Base-by-base conservation (phyloP, 2,888 invertebrate genomes). In the Andrena trimmerana region DNA sequence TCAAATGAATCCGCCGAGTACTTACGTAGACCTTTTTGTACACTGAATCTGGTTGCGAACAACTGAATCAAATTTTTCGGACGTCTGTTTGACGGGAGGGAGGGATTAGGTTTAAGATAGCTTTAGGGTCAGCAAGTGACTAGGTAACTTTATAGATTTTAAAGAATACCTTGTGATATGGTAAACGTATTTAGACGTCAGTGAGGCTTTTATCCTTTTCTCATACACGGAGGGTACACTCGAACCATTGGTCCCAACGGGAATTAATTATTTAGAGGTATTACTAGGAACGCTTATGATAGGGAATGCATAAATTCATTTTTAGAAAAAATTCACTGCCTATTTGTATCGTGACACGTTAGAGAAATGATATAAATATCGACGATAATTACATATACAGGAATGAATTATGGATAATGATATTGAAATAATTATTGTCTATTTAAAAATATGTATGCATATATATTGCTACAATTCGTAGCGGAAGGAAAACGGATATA, bases 131-230 rank as follows among this genome's bases (percentile, higher is more conserved):
- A 7, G 33, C 20, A 36, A n/a, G 33, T 8, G 33, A 60, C 59
- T 7, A 65, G 7, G 29, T 60, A 42, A 42, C 16, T 78, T 54
- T 33, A 33, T 81, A 68, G 78, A 8, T 54, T 63, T 27, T 78
- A 78, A 81, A 63, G 36, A 24, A 78, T 81, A 63, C 31, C 68
- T 78, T 81, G 81, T 81, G 81, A 81, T 81, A 81, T 33, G 71
- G 62, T 72, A 68, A 65, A 69, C 52, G 59, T 76, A 76, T 72
- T 72, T 81, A 68, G 54, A 72, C 16, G 13, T 67, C 68, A 63
- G 72, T 20, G 81, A 81, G 81, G 78, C 72, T 73, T 73, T 65
- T 73, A 29, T 68, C 13, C 50, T 72, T 68, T 50, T 52, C 29
- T 57, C 42, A 29, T 66, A 52, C 20, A 72, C 33, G 57, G 31